Evolutionary conservation across 1,140 invertebrate species (phyloP).

Genomic region (Cotesia typhae): DNA sequence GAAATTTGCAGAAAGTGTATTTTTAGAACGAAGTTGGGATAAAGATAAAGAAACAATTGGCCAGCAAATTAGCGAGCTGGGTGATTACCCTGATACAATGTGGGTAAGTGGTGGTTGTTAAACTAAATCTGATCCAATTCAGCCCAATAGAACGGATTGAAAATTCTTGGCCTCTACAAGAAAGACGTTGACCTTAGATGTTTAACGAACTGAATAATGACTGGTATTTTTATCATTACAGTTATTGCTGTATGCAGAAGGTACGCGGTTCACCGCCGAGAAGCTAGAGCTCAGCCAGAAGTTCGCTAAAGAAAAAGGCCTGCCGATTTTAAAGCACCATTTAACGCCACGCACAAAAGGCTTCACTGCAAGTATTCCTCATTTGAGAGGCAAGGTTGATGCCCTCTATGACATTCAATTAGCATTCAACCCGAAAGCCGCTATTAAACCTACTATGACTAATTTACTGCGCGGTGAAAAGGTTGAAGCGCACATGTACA

Average conservation of each 20-base stretch:
- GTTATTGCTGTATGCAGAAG: conserved; percentile 93
- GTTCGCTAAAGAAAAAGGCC: conserved; percentile 86
- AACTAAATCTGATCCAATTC: not conserved
- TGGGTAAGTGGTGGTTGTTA: conserved; percentile 72
- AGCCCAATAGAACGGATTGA: too few species aligned
- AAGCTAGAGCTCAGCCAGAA: conserved; percentile 89
- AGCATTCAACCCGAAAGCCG: conserved; percentile 75
- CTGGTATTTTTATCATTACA: conserved; percentile 59
- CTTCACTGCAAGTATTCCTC: conserved; percentile 80
- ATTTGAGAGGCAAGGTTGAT: conserved; percentile 77
- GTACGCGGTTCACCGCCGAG: conserved; percentile 87
- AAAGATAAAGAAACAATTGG: conserved; percentile 87
- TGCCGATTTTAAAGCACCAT: conserved; percentile 88
- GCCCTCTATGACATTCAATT: conserved; percentile 89
- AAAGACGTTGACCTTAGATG: too few species aligned
- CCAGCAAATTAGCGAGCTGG: conserved; percentile 80
- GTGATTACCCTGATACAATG: conserved; percentile 87
- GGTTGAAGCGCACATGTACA: conserved; percentile 79
- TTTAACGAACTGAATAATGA: conserved; percentile 6
- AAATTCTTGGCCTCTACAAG: too few species aligned
- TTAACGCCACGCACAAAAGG: conserved; percentile 92
- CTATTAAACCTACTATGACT: conserved; percentile 78
- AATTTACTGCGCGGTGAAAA: conserved; percentile 83
- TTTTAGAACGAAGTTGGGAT: conserved; percentile 90
- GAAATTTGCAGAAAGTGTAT: conserved; percentile 93